These are phyloP conservation scores for Latrodectus geometricus DNA, from an alignment of 1,140 invertebrate genomes.

Conservation along the genomic window DNA sequence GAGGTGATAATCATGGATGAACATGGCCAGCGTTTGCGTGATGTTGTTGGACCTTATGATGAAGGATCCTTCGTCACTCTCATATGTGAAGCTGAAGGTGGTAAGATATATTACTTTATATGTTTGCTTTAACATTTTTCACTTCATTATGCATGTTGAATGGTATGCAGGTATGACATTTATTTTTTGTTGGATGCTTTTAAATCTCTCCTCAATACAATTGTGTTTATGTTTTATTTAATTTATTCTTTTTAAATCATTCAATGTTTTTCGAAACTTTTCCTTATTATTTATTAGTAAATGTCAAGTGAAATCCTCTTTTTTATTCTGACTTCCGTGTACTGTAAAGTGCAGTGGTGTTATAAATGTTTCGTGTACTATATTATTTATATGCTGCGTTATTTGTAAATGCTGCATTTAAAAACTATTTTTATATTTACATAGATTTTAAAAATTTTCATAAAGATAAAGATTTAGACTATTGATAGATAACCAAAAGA, in stretches of 20 bases:
- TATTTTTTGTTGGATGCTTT: neutral
- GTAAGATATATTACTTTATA: conserved; percentile 73
- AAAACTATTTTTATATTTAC: no score
- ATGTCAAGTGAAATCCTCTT: no score
- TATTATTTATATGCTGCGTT: no score
- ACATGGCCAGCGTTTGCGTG: conserved; percentile 81
- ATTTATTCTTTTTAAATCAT: neutral
- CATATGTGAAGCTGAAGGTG: conserved; percentile 88
- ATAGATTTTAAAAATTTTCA: no score
- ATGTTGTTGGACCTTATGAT: conserved; percentile 85
- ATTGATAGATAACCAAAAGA: no score
- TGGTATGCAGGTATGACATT: no score
- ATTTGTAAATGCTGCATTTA: no score
- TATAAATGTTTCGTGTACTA: no score
- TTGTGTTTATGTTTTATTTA: neutral
- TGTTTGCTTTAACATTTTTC: neutral
- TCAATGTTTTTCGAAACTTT: neutral
- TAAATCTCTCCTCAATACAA: neutral
- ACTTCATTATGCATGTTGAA: neutral
- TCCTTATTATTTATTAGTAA: no score
- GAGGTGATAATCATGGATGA: conserved; percentile 87
- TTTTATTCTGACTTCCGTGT: no score
- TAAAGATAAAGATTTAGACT: no score
- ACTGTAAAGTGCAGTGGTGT: no score
- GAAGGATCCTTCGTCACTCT: conserved; percentile 85